Evolutionary conservation across 2,888 invertebrate genomes (phyloP).

Genomic region (Timema podura): DNA sequence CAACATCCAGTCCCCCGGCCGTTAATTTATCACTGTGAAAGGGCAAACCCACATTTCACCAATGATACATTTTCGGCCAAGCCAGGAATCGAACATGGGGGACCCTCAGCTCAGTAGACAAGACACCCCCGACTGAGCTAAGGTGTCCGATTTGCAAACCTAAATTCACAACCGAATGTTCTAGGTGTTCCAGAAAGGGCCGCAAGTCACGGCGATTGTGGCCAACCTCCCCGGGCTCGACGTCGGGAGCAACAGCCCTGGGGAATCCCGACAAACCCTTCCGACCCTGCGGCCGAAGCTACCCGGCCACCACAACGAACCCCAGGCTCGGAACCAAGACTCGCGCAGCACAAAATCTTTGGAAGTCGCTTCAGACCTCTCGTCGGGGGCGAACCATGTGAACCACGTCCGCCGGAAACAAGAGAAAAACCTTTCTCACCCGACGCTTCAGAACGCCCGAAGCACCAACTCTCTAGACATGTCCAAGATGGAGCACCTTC

Average conservation of each 20-base stretch:
- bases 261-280: conserved; percentile 40
- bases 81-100: too few species aligned
- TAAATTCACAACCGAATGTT: background rate
- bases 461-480: conserved; percentile 29
- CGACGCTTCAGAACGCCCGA: conserved; percentile 25
- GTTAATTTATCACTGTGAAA: too few species aligned
- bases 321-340: conserved; percentile 38
- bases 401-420: conserved; percentile 47
- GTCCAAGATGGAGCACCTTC: conserved; percentile 16
- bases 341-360: conserved; percentile 45
- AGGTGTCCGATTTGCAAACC: background rate
- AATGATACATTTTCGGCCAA: too few species aligned
- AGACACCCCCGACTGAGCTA: too few species aligned
- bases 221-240: conserved; percentile 53
- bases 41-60: too few species aligned
- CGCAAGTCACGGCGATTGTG: conserved; percentile 66
- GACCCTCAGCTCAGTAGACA: too few species aligned
- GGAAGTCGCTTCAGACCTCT: conserved; percentile 50
- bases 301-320: conserved; percentile 31
- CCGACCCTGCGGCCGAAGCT: conserved; percentile 38
- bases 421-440: conserved; percentile 23
- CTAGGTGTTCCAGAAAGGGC: conserved; percentile 70
- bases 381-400: conserved; percentile 48
- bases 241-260: conserved; percentile 35
- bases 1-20: too few species aligned